phyloP scores from a whole-genome alignment of 1,140 invertebrate genomes.

The Zaprionus nigranus region DNA sequence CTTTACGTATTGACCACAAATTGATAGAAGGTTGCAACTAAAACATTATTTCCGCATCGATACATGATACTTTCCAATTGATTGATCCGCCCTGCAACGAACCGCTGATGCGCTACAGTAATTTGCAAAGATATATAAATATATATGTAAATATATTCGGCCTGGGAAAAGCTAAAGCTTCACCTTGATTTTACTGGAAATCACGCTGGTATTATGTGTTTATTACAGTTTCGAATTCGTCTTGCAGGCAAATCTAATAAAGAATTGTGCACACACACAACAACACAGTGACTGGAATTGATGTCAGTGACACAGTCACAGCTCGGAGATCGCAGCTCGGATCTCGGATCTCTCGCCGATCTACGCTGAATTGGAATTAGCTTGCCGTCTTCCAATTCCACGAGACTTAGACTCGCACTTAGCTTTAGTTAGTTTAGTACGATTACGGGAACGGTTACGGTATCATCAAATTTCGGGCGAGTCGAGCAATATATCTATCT shows the following conservation, averaged over 20 bases:
- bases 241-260: conserved; percentile 52
- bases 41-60: conserved; percentile 29
- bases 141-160: not conserved
- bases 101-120: conserved; percentile 10
- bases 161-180: conserved; percentile 11
- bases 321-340: conserved; percentile 6
- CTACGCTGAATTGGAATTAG: conserved; percentile 56
- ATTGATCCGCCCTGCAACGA: not conserved
- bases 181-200: conserved; percentile 46
- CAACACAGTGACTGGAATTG: conserved; percentile 51
- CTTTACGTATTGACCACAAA: conserved; percentile 11
- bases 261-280: conserved; percentile 36
- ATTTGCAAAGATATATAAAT: not conserved
- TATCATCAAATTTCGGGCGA: conserved; percentile 7
- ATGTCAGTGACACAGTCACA: conserved; percentile 72
- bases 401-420: conserved; percentile 39
- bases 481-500: not conserved
- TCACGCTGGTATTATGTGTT: conserved; percentile 10
- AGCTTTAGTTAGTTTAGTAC: conserved; percentile 69
- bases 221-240: conserved; percentile 46
- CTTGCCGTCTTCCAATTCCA: conserved; percentile 41
- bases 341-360: conserved; percentile 21
- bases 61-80: conserved; percentile 14
- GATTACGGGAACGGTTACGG: conserved; percentile 59
- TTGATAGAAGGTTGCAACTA: conserved; percentile 27